These are phyloP conservation scores for Acrobasis consociella DNA, from an alignment of 2,888 invertebrate genomes.

Conservation along the genomic window DNA sequence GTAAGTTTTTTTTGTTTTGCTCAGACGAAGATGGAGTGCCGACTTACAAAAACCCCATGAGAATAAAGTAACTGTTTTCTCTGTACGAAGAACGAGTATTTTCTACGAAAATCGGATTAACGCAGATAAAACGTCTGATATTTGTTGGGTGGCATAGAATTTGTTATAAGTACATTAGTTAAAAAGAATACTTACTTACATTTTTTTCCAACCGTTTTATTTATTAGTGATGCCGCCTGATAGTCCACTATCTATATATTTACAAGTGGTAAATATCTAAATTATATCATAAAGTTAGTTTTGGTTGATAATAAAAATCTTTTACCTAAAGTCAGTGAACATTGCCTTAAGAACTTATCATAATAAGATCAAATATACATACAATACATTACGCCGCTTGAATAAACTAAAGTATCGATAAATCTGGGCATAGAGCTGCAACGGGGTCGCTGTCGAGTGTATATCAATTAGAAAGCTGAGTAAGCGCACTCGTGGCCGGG, in stretches of 20 bases:
- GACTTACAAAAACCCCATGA: constrained; percentile 45
- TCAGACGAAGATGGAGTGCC: constrained; percentile 49
- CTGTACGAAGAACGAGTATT: background rate
- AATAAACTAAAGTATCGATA: background rate
- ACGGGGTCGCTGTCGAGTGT: constrained; percentile 14
- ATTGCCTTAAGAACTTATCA: too few species aligned
- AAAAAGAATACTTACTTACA: too few species aligned
- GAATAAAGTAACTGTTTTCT: constrained; percentile 33
- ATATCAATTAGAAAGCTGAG: constrained; percentile 26
- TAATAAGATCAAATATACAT: too few species aligned
- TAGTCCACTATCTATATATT: too few species aligned
- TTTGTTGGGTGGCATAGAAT: background rate
- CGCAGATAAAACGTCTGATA: background rate
- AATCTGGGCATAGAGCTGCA: constrained; percentile 11
- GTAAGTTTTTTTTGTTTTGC: constrained; percentile 45
- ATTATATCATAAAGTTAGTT: too few species aligned
- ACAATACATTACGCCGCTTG: background rate
- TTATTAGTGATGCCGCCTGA: too few species aligned
- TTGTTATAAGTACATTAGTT: too few species aligned
- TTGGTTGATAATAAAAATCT: too few species aligned
- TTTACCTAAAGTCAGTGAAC: too few species aligned
- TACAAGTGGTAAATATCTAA: too few species aligned
- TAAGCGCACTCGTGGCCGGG: constrained; percentile 20
- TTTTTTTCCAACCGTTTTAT: too few species aligned
- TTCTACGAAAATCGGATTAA: background rate